Evolutionary conservation across 2,113 vertebrate species (phyloP), one percentile per base, ranked within the genome.

Genomic region (Etia nguti): DNA sequence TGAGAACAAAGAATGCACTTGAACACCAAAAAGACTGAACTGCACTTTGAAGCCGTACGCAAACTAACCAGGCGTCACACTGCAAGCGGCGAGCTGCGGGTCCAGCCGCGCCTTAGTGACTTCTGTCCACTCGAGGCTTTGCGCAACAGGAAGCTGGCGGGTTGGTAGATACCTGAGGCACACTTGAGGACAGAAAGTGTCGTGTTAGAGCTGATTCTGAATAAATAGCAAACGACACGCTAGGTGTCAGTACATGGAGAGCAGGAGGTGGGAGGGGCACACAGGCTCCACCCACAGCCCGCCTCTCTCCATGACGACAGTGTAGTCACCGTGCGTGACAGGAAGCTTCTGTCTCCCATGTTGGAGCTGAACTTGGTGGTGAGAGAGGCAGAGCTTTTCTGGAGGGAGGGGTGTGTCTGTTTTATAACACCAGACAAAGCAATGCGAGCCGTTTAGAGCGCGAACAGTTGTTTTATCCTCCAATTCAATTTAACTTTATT

Each of bases 1-100:
- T 95, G 95, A 97, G 93, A 95, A 92, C 84, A 93, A 95, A 94
- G 89, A 89, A 91, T 93, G 94, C 94, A 95, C 96, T 93, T 94
- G 88, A 90, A 89, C 93, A 94, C 95, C 95, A 94, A 95, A 95
- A 95, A 94, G 77, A 90, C 50, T 86, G 20, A 92, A 91, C 90
- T 95, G 95, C 96, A 96, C 95, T 96, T 96, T 96, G 55, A 85
- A 62, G 79, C 75, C 79, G 65, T 94, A 93, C 90, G 90, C 92
- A 87, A 88, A 89, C 88, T 89, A 77, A 84, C 24, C 10, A 4
- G n/a, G 68, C 22, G 34, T 90, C 85, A 73, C 43, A 88, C 90
- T 59, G 88, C 43, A 38, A 84, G 80, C 83, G 52, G 85, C 34
- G 6, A 2, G 82, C 55, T 80, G 34, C 52, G 16, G 43, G 24